Evolutionary conservation across 2,888 invertebrate species (phyloP).

Genomic region (Campoplex nolae): DNA sequence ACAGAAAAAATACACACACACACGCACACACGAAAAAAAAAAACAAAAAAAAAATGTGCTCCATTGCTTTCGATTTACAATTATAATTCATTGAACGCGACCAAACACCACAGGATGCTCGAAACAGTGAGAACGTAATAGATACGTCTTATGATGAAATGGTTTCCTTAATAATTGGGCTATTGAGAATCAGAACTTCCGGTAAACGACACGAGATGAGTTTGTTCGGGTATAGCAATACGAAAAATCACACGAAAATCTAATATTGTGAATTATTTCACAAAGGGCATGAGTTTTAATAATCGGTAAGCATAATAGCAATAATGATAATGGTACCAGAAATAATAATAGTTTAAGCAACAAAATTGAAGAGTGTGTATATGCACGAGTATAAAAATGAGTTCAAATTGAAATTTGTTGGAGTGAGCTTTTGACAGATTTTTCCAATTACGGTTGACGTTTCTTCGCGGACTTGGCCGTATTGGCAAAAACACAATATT

Average conservation of each 20-base stretch:
- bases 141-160: neutral
- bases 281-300: neutral
- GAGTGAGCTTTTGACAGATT: neutral
- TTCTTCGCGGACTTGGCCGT: constrained; percentile 6
- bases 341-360: neutral
- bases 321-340: neutral
- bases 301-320: neutral
- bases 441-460: neutral
- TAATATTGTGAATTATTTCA: neutral
- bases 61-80: neutral
- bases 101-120: neutral
- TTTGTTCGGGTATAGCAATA: constrained; percentile 1
- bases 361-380: neutral
- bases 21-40: neutral
- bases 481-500: constrained; percentile 54
- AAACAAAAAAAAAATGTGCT: neutral
- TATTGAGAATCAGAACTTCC: neutral
- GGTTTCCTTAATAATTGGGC: constrained; percentile 2
- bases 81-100: neutral
- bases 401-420: neutral
- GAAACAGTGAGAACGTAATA: constrained; percentile 11
- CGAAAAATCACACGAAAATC: neutral
- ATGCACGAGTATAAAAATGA: neutral
- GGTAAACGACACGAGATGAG: neutral
- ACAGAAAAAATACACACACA: neutral